Evolutionary conservation across 2,888 invertebrate genomes (phyloP).

Genomic region (Julus scandinavius): DNA sequence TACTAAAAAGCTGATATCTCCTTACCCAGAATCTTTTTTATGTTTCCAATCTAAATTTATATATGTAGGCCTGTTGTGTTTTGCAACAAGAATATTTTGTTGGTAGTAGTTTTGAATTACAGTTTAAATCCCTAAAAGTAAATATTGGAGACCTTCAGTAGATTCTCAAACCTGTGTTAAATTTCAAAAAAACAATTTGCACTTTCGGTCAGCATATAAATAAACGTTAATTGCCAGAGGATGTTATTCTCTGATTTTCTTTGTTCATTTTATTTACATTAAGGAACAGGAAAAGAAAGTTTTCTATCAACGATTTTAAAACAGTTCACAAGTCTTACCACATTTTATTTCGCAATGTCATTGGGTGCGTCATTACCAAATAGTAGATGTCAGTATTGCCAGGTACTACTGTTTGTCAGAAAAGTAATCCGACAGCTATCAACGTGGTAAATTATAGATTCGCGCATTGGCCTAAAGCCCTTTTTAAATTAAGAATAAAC

Average conservation of each 20-base stretch:
- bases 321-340: background rate
- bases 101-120: too few relatives aligned
- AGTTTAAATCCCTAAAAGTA: too few relatives aligned
- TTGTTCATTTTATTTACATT: background rate
- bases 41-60: too few relatives aligned
- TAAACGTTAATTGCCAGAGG: background rate
- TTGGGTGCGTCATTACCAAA: background rate
- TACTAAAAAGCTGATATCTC: too few relatives aligned
- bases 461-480: background rate
- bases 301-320: background rate
- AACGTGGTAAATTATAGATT: background rate
- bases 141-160: too few relatives aligned
- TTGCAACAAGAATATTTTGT: too few relatives aligned
- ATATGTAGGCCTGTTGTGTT: too few relatives aligned
- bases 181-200: too few relatives aligned
- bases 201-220: too few relatives aligned
- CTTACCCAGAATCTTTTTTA: too few relatives aligned
- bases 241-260: background rate
- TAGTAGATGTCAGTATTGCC: background rate
- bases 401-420: background rate
- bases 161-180: too few relatives aligned
- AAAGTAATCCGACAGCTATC: background rate
- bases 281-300: background rate
- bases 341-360: background rate
- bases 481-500: too few relatives aligned